Conservation (phyloP, 2,888 invertebrate species). For the Tridacna gigas region DNA sequence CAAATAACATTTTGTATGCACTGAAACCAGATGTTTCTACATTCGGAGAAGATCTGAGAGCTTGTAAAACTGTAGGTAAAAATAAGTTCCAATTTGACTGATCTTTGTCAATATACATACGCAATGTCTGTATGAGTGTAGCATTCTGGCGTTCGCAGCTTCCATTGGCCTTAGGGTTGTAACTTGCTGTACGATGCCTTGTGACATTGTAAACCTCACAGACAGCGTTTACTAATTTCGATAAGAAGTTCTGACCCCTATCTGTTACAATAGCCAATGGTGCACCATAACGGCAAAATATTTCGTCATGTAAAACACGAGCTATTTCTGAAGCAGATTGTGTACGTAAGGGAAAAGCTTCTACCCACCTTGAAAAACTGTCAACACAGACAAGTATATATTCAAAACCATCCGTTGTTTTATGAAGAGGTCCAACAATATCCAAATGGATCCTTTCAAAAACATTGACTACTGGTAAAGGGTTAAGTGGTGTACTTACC, state of each 20-base stretch:
- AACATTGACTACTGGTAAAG: slow-evolving; percentile 42
- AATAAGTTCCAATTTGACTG: slow-evolving; percentile 47
- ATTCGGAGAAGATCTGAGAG: slow-evolving; percentile 60
- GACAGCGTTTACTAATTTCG: neutral
- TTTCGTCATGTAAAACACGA: slow-evolving; percentile 44
- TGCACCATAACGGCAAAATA: slow-evolving; percentile 59
- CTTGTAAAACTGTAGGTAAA: slow-evolving; percentile 62
- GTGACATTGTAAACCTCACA: slow-evolving; percentile 1
- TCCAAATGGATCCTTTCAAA: slow-evolving; percentile 56
- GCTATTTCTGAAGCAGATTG: slow-evolving; percentile 50
- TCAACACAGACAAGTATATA: slow-evolving; percentile 40
- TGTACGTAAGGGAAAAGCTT: slow-evolving; percentile 44
- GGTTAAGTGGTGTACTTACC: slow-evolving; percentile 50
- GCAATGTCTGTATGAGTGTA: slow-evolving; percentile 54
- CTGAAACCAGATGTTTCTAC: slow-evolving; percentile 55
- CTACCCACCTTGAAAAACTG: slow-evolving; percentile 45
- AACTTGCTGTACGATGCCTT: slow-evolving; percentile 49
- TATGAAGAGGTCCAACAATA: slow-evolving; percentile 50
- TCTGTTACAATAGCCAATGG: slow-evolving; percentile 49
- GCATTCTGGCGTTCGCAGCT: slow-evolving; percentile 63
- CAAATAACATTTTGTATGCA: neutral
- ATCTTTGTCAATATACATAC: slow-evolving; percentile 49
- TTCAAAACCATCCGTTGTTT: slow-evolving; percentile 45
- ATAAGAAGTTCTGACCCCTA: slow-evolving; percentile 26
- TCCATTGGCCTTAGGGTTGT: slow-evolving; percentile 57